A percentile compares a stretch with the other conserved stretches of the same genome.
Evolutionary conservation across 2,888 invertebrate species (phyloP).

Genomic region (Sicus ferrugineus): DNA sequence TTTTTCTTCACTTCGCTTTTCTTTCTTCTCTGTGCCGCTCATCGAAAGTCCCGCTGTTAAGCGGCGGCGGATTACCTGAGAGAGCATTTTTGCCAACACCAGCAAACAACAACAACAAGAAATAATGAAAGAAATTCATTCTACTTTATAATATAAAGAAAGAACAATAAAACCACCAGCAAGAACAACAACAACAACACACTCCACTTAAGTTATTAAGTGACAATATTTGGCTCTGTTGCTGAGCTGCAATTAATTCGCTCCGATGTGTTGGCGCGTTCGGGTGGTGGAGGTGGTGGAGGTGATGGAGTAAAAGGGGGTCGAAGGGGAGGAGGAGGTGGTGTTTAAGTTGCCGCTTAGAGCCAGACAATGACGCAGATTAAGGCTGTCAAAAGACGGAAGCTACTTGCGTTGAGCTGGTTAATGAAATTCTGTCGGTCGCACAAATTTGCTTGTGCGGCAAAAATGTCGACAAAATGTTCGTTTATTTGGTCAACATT

Average conservation of each 20-base stretch:
- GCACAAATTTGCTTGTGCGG: neutral
- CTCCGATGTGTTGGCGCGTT: neutral
- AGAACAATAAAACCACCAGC: neutral
- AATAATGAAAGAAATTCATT: neutral
- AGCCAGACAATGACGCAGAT: no score
- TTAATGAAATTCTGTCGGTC: neutral
- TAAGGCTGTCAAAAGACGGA: neutral
- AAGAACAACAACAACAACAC: neutral
- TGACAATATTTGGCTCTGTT: conserved; percentile 24
- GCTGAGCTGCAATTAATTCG: neutral
- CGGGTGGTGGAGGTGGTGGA: neutral
- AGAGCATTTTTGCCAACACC: neutral
- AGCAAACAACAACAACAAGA: neutral
- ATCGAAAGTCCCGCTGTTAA: neutral
- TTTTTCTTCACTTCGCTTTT: conserved; percentile 30
- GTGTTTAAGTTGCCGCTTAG: neutral
- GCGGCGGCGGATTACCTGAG: conserved; percentile 4
- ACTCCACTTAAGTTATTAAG: conserved; percentile 21
- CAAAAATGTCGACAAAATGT: neutral
- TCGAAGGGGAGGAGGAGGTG: neutral
- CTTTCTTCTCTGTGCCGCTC: neutral
- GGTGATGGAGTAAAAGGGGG: neutral
- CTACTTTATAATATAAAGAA: no score
- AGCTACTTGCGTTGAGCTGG: neutral
- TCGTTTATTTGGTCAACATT: neutral